phyloP scores from a whole-genome alignment of 1,140 invertebrate species.

The Brachionus koreanus region DNA sequence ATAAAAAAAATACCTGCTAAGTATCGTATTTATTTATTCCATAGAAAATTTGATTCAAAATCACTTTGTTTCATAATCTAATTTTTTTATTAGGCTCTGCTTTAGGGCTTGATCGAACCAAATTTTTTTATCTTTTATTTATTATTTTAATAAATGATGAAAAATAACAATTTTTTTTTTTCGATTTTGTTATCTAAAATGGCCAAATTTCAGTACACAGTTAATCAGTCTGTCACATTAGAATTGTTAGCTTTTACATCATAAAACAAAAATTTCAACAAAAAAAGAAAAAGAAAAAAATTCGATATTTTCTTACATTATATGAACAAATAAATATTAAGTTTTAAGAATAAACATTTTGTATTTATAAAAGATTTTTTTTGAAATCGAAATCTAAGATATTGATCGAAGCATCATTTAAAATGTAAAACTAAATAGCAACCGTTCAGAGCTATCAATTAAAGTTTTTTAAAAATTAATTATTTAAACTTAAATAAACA shows the following conservation, averaged over 20 bases:
- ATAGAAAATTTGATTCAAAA: neutral
- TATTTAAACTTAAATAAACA: slow-evolving; percentile 3
- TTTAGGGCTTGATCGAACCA: neutral
- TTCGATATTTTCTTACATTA: neutral
- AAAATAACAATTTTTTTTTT: neutral
- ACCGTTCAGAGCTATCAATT: neutral
- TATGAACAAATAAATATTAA: neutral
- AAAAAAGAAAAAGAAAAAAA: neutral
- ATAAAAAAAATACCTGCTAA: slow-evolving; percentile 17
- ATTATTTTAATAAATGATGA: neutral
- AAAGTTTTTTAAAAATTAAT: neutral
- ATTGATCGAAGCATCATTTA: neutral
- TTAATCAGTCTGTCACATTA: neutral
- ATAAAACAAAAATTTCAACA: neutral
- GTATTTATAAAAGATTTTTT: neutral
- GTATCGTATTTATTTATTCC: slow-evolving; percentile 20
- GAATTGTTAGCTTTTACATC: neutral
- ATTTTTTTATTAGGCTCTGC: neutral
- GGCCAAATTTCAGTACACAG: neutral
- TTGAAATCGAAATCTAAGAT: neutral
- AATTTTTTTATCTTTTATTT: slow-evolving; percentile 5
- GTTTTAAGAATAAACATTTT: neutral
- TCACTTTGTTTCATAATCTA: neutral
- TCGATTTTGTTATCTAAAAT: neutral
- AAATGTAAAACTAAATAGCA: neutral